Evolutionary conservation across 2,113 vertebrate species (phyloP).

Genomic region (Motacilla tschutschensis): DNA sequence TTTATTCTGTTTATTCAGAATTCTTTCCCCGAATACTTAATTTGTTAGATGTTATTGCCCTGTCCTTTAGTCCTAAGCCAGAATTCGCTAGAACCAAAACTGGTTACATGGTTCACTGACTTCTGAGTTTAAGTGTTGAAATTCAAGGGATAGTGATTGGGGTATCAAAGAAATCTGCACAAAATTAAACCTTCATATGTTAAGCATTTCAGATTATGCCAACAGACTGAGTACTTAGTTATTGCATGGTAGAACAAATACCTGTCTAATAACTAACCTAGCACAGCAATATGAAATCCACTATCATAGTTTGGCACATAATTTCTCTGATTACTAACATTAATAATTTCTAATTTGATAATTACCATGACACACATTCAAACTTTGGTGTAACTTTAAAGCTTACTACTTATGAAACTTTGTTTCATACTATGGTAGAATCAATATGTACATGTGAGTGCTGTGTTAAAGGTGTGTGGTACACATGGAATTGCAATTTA

Average conservation of each 20-base stretch:
- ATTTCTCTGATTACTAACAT: conserved; percentile 38
- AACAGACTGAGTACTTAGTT: conserved; percentile 1
- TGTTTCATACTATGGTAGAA: conserved; percentile 8
- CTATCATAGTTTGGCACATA: conserved; percentile 40
- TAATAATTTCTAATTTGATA: conserved; percentile 22
- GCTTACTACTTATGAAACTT: background rate
- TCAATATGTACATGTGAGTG: conserved; percentile 25
- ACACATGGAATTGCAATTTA: background rate
- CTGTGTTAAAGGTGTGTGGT: conserved; percentile 9
- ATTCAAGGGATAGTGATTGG: background rate
- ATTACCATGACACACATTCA: background rate
- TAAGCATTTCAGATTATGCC: conserved; percentile 1
- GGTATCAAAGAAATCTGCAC: background rate
- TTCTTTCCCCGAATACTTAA: background rate
- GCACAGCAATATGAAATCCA: conserved; percentile 28
- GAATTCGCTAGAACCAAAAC: background rate
- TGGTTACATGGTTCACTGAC: background rate
- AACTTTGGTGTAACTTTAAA: background rate
- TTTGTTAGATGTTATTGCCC: background rate
- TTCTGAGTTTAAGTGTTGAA: background rate
- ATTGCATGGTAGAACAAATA: conserved; percentile 8
- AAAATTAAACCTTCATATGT: background rate
- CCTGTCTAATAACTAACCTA: conserved; percentile 34
- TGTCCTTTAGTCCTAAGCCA: background rate
- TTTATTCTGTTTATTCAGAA: conserved; percentile 30